Percentiles rank a stretch among this genome's conserved stretches.
phyloP scores from a whole-genome alignment of 2,797 vertebrate species.

The Rhynchonycteris naso region DNA sequence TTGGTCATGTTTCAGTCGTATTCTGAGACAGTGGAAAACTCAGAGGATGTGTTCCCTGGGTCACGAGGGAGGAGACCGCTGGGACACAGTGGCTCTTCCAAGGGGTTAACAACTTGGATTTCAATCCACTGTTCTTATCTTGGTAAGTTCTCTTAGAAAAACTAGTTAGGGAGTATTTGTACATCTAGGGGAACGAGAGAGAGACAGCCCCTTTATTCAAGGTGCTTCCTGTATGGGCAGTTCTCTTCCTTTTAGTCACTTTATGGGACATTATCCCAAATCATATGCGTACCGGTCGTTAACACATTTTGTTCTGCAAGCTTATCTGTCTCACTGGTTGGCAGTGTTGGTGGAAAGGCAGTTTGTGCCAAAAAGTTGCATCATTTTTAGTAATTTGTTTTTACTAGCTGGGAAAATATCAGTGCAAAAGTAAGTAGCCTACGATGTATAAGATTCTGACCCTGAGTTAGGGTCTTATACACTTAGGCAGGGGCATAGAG shows the following conservation, averaged over 20 bases:
- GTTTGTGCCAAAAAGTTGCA: not conserved
- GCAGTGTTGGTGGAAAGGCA: not conserved
- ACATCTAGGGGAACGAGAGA: not conserved
- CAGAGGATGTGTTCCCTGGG: not conserved
- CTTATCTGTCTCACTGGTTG: not conserved
- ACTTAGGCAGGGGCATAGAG: not conserved
- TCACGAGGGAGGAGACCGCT: accelerated
- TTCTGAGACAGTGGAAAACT: not conserved
- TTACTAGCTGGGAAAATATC: not conserved
- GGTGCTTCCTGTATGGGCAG: not conserved
- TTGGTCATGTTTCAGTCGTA: not conserved
- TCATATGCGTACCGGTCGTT: not conserved
- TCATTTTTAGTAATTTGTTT: not conserved
- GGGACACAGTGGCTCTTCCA: not conserved
- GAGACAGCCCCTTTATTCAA: not conserved
- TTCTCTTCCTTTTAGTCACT: not conserved
- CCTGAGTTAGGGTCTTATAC: not conserved
- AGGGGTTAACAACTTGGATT: not conserved
- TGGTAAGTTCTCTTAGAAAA: not conserved
- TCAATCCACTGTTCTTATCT: not conserved
- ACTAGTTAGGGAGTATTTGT: not conserved
- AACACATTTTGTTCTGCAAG: not conserved
- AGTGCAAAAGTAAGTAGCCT: not conserved
- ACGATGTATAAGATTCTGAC: not conserved
- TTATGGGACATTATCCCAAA: not conserved